These are phyloP conservation scores for Microtus pennsylvanicus DNA, from an alignment of 2,113 vertebrate species.

Conservation along the genomic window DNA sequence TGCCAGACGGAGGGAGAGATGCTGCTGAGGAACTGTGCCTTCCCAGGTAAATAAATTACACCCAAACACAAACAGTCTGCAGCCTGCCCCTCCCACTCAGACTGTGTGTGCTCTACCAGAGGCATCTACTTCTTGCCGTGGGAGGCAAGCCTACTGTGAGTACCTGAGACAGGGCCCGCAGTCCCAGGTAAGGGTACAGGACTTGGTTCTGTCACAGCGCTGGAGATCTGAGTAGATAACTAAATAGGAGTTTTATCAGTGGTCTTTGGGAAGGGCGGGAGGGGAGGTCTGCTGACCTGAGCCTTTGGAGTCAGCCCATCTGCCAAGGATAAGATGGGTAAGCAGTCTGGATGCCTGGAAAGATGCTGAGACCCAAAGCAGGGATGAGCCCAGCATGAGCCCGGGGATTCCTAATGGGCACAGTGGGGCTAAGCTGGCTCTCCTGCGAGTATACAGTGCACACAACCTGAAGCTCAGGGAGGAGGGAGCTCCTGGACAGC, in stretches of 20 bases:
- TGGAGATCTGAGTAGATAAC: not conserved
- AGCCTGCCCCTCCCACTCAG: not conserved
- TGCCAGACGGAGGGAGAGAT: not conserved
- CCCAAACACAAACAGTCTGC: slow-evolving; percentile 59
- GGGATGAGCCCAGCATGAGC: not conserved
- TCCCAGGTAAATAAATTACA: slow-evolving; percentile 69
- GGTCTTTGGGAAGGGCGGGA: not conserved
- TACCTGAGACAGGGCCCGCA: not conserved
- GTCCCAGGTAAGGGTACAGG: not conserved
- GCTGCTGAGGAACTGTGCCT: not conserved
- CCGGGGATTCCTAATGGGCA: not conserved
- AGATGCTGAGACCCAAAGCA: not conserved
- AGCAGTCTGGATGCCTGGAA: not conserved
- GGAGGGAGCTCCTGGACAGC: too few species aligned
- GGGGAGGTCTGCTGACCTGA: not conserved
- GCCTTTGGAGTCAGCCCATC: not conserved
- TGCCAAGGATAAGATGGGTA: not conserved
- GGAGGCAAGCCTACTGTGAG: not conserved
- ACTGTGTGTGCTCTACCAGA: not conserved
- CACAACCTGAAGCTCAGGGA: too few species aligned
- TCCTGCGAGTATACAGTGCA: fast-evolving
- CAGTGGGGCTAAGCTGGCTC: not conserved
- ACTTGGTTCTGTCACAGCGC: not conserved
- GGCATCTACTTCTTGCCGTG: not conserved
- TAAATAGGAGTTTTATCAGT: not conserved